Percentiles rank a stretch among this genome's conserved stretches.
phyloP scores from a whole-genome alignment of 1,140 invertebrate genomes.

The Leptinotarsa texana region DNA sequence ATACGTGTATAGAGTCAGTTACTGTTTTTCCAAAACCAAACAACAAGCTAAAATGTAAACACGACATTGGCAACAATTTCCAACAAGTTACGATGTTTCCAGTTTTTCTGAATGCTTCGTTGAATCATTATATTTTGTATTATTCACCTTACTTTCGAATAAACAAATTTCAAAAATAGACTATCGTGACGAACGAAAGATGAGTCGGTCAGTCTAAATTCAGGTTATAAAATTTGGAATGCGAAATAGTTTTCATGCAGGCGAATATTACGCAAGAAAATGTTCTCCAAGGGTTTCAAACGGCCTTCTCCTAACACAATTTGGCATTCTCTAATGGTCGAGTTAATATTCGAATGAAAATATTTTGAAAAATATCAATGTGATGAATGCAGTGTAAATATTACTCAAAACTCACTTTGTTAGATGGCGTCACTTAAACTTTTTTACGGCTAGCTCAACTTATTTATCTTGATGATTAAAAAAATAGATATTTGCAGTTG shows the following conservation, averaged over 20 bases:
- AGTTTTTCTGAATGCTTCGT: not conserved
- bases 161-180: constrained; percentile 15
- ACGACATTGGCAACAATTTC: constrained; percentile 18
- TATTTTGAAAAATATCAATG: no score
- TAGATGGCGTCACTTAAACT: no score
- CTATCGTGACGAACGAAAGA: constrained; percentile 18
- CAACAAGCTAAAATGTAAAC: constrained; percentile 9
- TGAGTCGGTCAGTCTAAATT: constrained; percentile 20
- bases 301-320: no score
- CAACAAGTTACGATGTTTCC: constrained; percentile 13
- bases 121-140: not conserved
- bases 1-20: not conserved
- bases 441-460: no score
- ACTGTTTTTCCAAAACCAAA: not conserved
- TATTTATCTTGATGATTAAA: no score
- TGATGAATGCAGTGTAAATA: no score
- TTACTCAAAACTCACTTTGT: no score
- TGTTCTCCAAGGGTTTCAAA: not conserved
- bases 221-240: constrained; percentile 18
- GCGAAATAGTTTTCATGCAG: not conserved
- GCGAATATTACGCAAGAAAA: constrained; percentile 10
- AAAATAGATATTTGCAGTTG: no score
- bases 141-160: constrained; percentile 12
- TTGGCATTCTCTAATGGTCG: no score
- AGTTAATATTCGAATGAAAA: no score